phyloP scores from a whole-genome alignment of 1,140 invertebrate genomes.

The Micrasema minimum region DNA sequence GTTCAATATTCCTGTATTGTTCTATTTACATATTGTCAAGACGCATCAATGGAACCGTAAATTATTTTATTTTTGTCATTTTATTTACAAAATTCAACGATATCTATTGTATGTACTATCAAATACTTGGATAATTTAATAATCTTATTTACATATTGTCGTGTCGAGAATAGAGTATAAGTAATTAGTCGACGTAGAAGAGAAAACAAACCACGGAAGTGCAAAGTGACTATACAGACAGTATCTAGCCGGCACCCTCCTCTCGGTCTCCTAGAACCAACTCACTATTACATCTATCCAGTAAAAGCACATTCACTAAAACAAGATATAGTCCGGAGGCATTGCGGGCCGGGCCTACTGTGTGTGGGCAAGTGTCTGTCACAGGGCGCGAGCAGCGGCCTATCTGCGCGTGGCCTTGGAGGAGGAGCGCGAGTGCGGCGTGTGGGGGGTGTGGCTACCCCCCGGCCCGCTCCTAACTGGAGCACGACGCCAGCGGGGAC shows the following conservation, averaged over 20 bases:
- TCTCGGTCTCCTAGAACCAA: background rate
- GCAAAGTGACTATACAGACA: conserved; percentile 49
- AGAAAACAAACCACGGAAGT: conserved; percentile 46
- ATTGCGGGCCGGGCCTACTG: background rate
- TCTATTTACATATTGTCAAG: conserved; percentile 66
- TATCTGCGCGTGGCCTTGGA: conserved; percentile 66
- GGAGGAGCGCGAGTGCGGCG: conserved; percentile 65
- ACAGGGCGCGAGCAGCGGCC: conserved; percentile 54
- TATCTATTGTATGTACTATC: conserved; percentile 33
- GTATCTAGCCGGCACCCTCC: conserved; percentile 40
- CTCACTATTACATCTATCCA: conserved; percentile 48
- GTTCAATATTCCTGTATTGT: conserved; percentile 54
- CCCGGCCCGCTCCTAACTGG: conserved; percentile 80
- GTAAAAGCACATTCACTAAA: conserved; percentile 51
- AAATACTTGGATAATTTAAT: conserved; percentile 54
- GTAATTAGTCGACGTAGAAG: conserved; percentile 51
- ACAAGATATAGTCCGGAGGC: conserved; percentile 37
- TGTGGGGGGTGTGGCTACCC: conserved; percentile 64
- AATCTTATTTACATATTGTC: conserved; percentile 70
- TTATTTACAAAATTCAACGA: conserved; percentile 49
- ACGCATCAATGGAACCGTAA: conserved; percentile 66
- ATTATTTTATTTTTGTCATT: conserved; percentile 54
- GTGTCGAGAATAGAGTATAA: conserved; percentile 63
- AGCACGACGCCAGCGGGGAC: conserved; percentile 87
- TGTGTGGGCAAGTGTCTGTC: conserved; percentile 6